Evolutionary conservation across 2,888 invertebrate genomes (phyloP), one percentile per base, ranked within the genome.

Genomic region (Orthosia gracilis): DNA sequence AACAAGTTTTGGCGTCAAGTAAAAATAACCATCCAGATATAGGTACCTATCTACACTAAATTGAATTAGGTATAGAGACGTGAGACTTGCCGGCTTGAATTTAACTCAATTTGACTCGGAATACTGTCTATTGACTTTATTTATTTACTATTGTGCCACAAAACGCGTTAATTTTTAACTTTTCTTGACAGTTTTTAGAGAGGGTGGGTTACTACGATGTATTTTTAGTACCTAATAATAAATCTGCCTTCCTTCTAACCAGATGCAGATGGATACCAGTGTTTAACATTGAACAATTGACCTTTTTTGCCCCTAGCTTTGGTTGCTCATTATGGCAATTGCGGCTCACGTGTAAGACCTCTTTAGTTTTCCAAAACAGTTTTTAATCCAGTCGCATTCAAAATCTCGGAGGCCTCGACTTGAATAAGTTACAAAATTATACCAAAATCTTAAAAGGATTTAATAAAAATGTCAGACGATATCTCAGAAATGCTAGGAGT

Each of bases 401-500:
- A 50, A 84, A 84, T 84, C 80, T 21, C 55, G 63, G 31, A 7
- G 83, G 83, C 23, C 54, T n/a, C 54, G 83, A 47, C 52, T 63
- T 65, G 54, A 15, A 66, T 21, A 26, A 61, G 11, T 31, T 45
- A 21, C 12, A 15, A 59, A 65, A 15, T 40, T 3, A n/a, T 7
- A 26, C 11, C 11, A 11, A 21, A 2, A 21, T 31, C 17, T 18
- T 58, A 54, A 54, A 23, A 47, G 15, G 40, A 65, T 13, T 21
- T 21, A 15, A 13, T 9, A n/a, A 84, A 67, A 23, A 90, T 89
- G 89, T 72, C 83, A 5, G 54, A 61, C 0, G 84, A 89, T n/a
- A 26, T 52, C 15, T 61, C 61, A 15, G 26, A 18, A 57, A 69
- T 57, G 9, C 75, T 89, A 3, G 98, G 98, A 89, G 97, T 98